Conservation (phyloP, 2,888 invertebrate species). For the Operophtera brumata region DNA sequence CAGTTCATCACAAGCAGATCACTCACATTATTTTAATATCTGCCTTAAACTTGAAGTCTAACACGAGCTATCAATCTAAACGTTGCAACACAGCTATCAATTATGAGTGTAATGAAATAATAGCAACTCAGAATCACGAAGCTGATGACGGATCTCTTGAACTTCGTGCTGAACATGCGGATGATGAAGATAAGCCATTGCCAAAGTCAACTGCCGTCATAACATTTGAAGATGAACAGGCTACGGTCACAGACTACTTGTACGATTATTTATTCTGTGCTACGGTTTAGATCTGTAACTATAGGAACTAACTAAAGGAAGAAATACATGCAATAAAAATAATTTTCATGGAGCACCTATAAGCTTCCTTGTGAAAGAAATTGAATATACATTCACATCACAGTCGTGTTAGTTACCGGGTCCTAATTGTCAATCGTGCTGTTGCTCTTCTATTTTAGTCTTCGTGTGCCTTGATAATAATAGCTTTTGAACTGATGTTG, state of each 20-base stretch:
- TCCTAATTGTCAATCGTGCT: neutral
- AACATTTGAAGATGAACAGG: neutral
- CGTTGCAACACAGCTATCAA: slow-evolving; percentile 69
- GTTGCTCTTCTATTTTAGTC: neutral
- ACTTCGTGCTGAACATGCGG: slow-evolving; percentile 26
- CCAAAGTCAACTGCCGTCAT: slow-evolving; percentile 26
- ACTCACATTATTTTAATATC: slow-evolving; percentile 3
- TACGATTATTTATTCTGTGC: too few relatives aligned
- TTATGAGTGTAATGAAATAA: slow-evolving; percentile 73
- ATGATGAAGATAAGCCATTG: slow-evolving; percentile 29
- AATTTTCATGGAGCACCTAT: neutral
- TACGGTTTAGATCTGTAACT: too few relatives aligned
- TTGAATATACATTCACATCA: too few relatives aligned
- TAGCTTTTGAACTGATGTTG: neutral
- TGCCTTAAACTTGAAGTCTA: slow-evolving; percentile 47
- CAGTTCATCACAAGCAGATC: neutral
- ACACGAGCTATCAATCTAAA: slow-evolving; percentile 71
- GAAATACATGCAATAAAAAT: too few relatives aligned
- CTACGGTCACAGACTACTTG: neutral
- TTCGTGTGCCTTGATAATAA: neutral
- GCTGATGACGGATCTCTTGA: slow-evolving; percentile 37
- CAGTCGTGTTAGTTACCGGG: too few relatives aligned
- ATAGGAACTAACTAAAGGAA: too few relatives aligned
- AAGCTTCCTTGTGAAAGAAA: neutral
- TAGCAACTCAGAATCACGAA: slow-evolving; percentile 62